Evolutionary conservation across 2,888 invertebrate species (phyloP).

Genomic region (Actias luna): DNA sequence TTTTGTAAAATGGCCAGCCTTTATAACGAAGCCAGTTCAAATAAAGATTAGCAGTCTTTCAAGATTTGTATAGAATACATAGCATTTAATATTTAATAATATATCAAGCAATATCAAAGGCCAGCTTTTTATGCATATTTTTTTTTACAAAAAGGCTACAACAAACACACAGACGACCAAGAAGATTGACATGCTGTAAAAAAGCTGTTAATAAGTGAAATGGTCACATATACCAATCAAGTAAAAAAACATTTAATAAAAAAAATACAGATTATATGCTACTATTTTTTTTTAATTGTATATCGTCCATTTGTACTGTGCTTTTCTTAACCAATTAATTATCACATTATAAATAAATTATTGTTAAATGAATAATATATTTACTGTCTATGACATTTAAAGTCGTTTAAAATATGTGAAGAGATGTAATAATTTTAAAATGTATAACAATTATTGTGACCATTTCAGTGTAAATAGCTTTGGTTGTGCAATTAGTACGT

Average conservation of each 20-base stretch:
- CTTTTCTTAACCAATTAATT: too few species aligned
- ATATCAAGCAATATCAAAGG: not conserved
- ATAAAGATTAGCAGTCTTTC: not conserved
- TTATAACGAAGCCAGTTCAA: not conserved
- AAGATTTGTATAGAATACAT: not conserved
- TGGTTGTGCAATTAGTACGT: conserved; percentile 48
- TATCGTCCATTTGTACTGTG: too few species aligned
- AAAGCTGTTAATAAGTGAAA: conserved; percentile 44
- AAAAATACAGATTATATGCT: too few species aligned
- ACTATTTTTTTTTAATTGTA: too few species aligned
- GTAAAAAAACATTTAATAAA: too few species aligned
- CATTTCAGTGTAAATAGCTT: conserved; percentile 47
- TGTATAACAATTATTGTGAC: conserved; percentile 22
- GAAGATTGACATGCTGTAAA: conserved; percentile 69
- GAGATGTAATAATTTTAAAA: not conserved
- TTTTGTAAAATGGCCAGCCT: conserved; percentile 14
- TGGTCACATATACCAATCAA: conserved; percentile 29
- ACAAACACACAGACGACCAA: conserved; percentile 52
- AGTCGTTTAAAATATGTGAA: too few species aligned
- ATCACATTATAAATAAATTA: too few species aligned
- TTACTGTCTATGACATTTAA: too few species aligned
- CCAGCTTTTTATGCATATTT: conserved; percentile 11
- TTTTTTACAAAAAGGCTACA: conserved; percentile 14
- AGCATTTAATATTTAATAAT: not conserved
- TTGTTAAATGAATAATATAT: too few species aligned